Conservation (phyloP, 1,140 invertebrate genomes). For the Planococcus citri region DNA sequence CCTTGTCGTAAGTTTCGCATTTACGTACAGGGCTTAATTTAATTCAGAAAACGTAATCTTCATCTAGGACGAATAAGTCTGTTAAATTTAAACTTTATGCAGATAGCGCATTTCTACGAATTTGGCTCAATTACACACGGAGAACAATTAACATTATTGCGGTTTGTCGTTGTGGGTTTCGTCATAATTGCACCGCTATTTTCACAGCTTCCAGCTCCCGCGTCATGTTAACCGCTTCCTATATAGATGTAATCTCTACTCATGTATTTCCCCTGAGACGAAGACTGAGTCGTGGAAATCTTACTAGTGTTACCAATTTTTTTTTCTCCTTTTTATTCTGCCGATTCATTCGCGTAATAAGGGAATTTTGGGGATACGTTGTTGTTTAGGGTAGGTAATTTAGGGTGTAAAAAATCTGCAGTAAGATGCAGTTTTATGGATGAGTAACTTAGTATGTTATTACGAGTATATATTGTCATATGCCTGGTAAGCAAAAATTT, state of each 20-base stretch:
- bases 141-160: constrained; percentile 17
- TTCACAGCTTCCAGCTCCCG: neutral
- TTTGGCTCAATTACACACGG: constrained; percentile 18
- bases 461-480: too few species aligned
- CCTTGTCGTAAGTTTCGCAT: constrained; percentile 7
- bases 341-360: too few species aligned
- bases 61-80: constrained; percentile 12
- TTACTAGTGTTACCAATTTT: neutral
- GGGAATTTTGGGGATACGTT: too few species aligned
- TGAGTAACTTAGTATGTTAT: too few species aligned
- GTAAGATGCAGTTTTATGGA: too few species aligned
- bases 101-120: constrained; percentile 19
- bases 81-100: constrained; percentile 19
- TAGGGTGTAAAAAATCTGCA: too few species aligned
- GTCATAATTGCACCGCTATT: constrained; percentile 10
- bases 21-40: constrained; percentile 9
- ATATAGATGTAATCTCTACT: neutral
- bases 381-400: too few species aligned
- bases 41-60: constrained; percentile 12
- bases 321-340: too few species aligned
- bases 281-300: neutral
- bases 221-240: constrained; percentile 1
- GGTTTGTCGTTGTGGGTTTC: constrained; percentile 14
- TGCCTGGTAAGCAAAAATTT: too few species aligned
- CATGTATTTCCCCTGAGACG: neutral